Evolutionary conservation across 2,797 vertebrate genomes (phyloP), one percentile per base, ranked within the genome.

Genomic region (Amphiprion clarkii): DNA sequence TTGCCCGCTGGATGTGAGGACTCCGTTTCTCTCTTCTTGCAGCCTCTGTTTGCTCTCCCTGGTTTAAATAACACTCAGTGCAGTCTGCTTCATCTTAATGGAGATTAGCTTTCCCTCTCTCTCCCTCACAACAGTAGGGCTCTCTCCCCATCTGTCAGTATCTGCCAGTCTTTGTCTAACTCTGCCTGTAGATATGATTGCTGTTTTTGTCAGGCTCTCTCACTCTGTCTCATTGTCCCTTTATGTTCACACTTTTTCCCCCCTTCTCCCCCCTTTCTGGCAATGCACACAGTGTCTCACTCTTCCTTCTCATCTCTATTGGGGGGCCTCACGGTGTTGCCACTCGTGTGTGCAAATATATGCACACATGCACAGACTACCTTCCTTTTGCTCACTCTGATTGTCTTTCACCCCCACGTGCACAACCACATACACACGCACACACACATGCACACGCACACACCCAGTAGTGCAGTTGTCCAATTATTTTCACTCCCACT

Each of bases 401-500:
- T 79, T 81, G 56, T 73, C 68, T 76, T 72, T 78, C 60, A 85
- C 83, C 81, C 67, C 56, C 63, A 78, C 67, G 55, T 17, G 16
- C 56, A 70, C 67, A 58, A 29, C 4, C 63, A 73, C 33, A 62
- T 55, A 73, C 40, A 62, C 68, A 52, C 75, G 64, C 69, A 67
- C 72, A 57, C 67, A 56, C 64, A 40, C 59, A 73, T 33, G 62
- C 69, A 56, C 75, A 67, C 70, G 67, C 72, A 57, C 63, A 56
- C 64, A 40, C 56, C 71, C 62, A 86, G 74, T 83, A 71, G 85
- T 81, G 81, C 70, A 71, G 75, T 79, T 83, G 78, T 84, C 86
- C 87, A 89, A 88, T 89, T 89, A 88, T 84, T 85, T 80, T 79
- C 76, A 66, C 75, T 89, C 84, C 84, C 89, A 90, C 89, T 88